Evolutionary conservation across 2,113 vertebrate species (phyloP).

Genomic region (human): DNA sequence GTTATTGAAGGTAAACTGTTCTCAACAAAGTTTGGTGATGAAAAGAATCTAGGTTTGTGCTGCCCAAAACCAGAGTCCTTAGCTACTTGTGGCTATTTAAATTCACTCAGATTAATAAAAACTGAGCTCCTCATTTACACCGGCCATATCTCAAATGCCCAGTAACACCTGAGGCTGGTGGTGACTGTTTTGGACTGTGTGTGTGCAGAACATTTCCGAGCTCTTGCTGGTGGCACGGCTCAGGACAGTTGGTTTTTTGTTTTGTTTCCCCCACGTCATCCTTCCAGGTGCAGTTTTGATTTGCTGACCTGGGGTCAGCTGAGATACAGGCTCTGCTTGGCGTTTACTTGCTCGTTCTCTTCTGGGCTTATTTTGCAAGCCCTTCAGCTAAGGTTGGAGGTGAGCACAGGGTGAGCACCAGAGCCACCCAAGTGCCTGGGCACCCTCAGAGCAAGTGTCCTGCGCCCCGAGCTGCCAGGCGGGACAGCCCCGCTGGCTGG

Average conservation of each 20-base stretch:
- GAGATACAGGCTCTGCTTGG: background rate
- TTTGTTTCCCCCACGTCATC: too few species aligned
- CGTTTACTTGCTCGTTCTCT: background rate
- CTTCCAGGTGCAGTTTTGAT: background rate
- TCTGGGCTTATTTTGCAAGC: background rate
- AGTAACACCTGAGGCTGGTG: fast-evolving
- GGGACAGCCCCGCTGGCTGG: background rate
- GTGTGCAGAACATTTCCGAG: fast-evolving
- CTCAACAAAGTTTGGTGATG: background rate
- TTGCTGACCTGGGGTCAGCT: background rate
- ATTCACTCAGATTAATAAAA: fast-evolving
- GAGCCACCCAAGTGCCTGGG: fast-evolving
- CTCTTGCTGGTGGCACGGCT: fast-evolving
- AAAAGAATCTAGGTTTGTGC: background rate
- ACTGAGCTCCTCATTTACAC: background rate
- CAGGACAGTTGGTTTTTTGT: background rate
- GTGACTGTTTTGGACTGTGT: fast-evolving
- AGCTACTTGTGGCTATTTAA: background rate
- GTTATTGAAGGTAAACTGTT: background rate
- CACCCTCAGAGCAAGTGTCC: fast-evolving
- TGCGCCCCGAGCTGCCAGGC: background rate
- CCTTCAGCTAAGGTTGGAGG: background rate
- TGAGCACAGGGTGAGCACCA: background rate
- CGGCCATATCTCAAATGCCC: background rate
- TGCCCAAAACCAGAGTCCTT: fast-evolving